Evolutionary conservation across 1,140 invertebrate species (phyloP), one percentile per base, ranked within the genome.

Genomic region (Phortica variegata): DNA sequence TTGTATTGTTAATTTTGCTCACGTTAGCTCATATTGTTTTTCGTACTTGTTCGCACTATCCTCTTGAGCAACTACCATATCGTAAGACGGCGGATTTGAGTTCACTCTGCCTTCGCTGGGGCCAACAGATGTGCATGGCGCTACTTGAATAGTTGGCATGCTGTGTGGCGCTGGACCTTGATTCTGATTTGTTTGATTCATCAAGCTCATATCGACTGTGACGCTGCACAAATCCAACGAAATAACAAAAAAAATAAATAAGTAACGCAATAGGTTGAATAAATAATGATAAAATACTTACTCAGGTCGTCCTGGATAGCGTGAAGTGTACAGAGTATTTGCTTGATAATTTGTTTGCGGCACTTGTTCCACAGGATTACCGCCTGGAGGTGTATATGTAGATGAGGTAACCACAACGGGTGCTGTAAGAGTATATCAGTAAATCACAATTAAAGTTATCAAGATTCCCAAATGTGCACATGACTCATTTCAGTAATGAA

Each of bases 391-490:
- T 9, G 52, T 54, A 20, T 54, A 47, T 39, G 52, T 54, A 7
- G 52, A 38, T 40, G 52, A 54, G 16, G 52, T 54, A 7, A 54
- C 52, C 8, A 54, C 52, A 21, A 54, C 47, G 6, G 52, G 52
- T 33, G 52, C 52, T 54, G 43, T 18, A 54, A 49, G 26, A 38
- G 18, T 16, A 38, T n/a, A n/a, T n/a, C n/a, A n/a, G n/a, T n/a
- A n/a, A n/a, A n/a, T n/a, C n/a, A n/a, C n/a, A n/a, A n/a, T n/a
- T n/a, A n/a, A n/a, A n/a, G n/a, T n/a, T n/a, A n/a, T n/a, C n/a
- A n/a, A n/a, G n/a, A n/a, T n/a, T n/a, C n/a, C n/a, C n/a, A n/a
- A n/a, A n/a, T n/a, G n/a, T n/a, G n/a, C n/a, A n/a, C n/a, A n/a
- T n/a, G n/a, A n/a, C n/a, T n/a, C n/a, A n/a, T n/a, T n/a, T n/a